phyloP scores from a whole-genome alignment of 1,140 invertebrate genomes.

The Solen grandis region DNA sequence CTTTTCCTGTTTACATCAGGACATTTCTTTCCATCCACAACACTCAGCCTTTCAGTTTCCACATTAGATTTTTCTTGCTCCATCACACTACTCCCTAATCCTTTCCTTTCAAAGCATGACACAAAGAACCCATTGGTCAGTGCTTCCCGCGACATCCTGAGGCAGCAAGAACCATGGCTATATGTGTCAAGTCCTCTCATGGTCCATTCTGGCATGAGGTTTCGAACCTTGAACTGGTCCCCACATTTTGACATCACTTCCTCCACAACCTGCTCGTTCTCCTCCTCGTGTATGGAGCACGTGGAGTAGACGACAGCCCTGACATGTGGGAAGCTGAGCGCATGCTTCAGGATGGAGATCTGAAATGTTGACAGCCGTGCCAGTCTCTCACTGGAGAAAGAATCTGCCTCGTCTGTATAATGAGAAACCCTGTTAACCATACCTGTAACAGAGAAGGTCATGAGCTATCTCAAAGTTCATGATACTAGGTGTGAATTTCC shows the following conservation, averaged over 20 bases:
- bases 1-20: neutral
- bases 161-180: conserved; percentile 83
- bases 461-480: no score
- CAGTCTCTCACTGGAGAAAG: conserved; percentile 64
- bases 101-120: conserved; percentile 87
- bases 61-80: neutral
- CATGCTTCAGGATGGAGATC: conserved; percentile 91
- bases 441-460: conserved; percentile 79
- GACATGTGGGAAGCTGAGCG: conserved; percentile 91
- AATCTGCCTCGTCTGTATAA: conserved; percentile 62
- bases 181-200: conserved; percentile 73
- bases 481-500: no score
- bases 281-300: conserved; percentile 93
- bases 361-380: conserved; percentile 88
- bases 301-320: conserved; percentile 96
- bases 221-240: conserved; percentile 63
- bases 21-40: neutral
- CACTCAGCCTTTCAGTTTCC: neutral
- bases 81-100: neutral
- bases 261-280: conserved; percentile 94
- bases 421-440: conserved; percentile 81
- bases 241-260: conserved; percentile 81
- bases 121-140: conserved; percentile 97
- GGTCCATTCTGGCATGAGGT: conserved; percentile 73
- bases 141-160: conserved; percentile 90